These are phyloP conservation scores for Formica exsecta DNA, from an alignment of 1,140 invertebrate genomes.

Conservation along the genomic window DNA sequence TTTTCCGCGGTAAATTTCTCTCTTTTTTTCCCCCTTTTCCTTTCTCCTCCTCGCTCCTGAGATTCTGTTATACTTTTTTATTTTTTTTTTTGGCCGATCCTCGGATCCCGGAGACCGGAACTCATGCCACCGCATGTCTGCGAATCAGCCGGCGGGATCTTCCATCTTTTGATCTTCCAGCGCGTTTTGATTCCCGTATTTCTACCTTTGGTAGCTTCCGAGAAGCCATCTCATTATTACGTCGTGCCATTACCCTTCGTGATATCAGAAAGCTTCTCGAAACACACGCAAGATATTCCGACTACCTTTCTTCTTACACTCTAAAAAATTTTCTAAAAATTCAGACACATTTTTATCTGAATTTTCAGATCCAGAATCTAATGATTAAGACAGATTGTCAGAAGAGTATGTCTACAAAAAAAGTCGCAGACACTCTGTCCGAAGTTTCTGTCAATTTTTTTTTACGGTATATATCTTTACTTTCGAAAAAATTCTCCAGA, in stretches of 20 bases:
- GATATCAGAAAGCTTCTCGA: background rate
- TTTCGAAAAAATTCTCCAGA: background rate
- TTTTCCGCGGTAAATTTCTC: conserved; percentile 67
- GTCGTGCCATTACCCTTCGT: background rate
- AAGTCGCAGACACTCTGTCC: too few species aligned
- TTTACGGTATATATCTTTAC: too few species aligned
- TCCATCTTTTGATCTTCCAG: conserved; percentile 7
- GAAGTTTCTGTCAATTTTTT: too few species aligned
- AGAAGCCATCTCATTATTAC: conserved; percentile 28
- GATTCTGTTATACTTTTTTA: conserved; percentile 18
- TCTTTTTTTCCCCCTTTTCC: background rate
- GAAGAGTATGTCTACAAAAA: too few species aligned
- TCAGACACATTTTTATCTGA: too few species aligned
- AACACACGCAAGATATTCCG: background rate
- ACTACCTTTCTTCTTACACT: background rate
- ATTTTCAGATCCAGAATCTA: too few species aligned
- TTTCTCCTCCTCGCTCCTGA: background rate
- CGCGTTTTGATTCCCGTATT: background rate
- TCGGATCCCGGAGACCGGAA: background rate
- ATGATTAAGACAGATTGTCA: too few species aligned
- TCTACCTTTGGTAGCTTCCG: background rate
- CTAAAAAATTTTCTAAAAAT: too few species aligned
- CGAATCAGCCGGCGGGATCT: background rate
- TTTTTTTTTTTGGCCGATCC: conserved; percentile 15
- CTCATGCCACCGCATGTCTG: background rate